Evolutionary conservation across 2,888 invertebrate genomes (phyloP), one percentile per base, ranked within the genome.

Genomic region (Plemyria rubiginata): DNA sequence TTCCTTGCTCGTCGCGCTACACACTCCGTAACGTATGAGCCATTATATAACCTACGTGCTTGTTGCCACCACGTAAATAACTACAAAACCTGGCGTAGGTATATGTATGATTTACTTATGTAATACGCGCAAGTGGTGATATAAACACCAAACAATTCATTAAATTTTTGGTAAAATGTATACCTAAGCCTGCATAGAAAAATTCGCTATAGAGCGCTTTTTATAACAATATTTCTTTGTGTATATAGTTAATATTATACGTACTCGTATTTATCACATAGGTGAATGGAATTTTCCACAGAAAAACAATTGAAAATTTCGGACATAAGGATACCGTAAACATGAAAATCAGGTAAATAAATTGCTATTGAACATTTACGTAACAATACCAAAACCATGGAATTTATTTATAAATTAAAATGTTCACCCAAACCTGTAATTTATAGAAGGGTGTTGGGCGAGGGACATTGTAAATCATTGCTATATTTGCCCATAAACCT

Each of bases 401-500:
- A 70, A 73, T 78, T 75, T 76, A 76, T 76, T 79, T 75, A 76
- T 78, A 73, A 75, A 75, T 77, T 74, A 75, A 73, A 70, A 74
- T 74, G 74, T 70, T 63, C 55, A 68, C 67, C 72, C 71, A 75
- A 77, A 68, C 74, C 68, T 71, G 58, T 78, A 78, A 82, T 80
- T 80, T 81, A 80, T 78, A 75, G 68, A 77, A 77, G 72, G 70
- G 70, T 68, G 68, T 36, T 55, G 59, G 51, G 60, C 69, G 59
- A 71, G 72, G 75, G 79, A 72, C 74, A 75, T 67, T 72, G 75
- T 79, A 80, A 80, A 79, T 81, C 76, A 79, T 79, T 60, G 69
- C 68, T 65, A 76, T 80, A 77, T 76, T 76, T 73, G 71, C 62
- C 64, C 68, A 67, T 74, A 69, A 67, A 66, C 66, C 64, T 54